These are phyloP conservation scores for Ormia ochracea DNA, from an alignment of 2,888 invertebrate species.

Conservation along the genomic window DNA sequence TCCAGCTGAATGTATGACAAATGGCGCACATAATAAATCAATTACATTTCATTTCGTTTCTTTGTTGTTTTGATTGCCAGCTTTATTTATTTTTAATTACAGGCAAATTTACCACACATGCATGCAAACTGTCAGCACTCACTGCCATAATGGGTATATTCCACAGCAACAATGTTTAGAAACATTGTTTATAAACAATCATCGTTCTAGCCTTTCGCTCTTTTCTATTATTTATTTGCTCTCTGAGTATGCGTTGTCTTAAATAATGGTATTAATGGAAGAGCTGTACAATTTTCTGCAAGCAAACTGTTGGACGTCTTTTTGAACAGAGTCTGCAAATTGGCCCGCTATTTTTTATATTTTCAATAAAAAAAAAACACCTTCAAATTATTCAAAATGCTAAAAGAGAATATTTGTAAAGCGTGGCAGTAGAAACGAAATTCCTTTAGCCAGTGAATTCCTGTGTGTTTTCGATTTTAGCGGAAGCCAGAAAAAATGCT, in stretches of 20 bases:
- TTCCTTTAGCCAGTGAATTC: no score
- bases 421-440: no score
- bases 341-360: neutral
- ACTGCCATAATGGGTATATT: neutral
- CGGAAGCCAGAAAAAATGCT: no score
- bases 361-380: neutral
- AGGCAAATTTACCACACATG: conserved; percentile 10
- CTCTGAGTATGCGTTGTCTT: conserved; percentile 28
- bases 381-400: neutral
- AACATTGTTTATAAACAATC: conserved; percentile 11
- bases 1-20: conserved; percentile 37
- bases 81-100: conserved; percentile 55
- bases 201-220: neutral
- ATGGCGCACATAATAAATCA: conserved; percentile 51
- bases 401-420: no score
- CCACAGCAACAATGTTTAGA: conserved; percentile 26
- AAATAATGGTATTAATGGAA: neutral
- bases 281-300: conserved; percentile 32
- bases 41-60: neutral
- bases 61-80: conserved; percentile 12
- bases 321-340: conserved; percentile 2
- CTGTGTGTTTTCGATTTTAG: no score
- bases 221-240: no score
- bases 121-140: neutral
- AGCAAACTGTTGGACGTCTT: conserved; percentile 60